Evolutionary conservation across 1,140 invertebrate genomes (phyloP).

Genomic region (Drosophila ogumai): DNA sequence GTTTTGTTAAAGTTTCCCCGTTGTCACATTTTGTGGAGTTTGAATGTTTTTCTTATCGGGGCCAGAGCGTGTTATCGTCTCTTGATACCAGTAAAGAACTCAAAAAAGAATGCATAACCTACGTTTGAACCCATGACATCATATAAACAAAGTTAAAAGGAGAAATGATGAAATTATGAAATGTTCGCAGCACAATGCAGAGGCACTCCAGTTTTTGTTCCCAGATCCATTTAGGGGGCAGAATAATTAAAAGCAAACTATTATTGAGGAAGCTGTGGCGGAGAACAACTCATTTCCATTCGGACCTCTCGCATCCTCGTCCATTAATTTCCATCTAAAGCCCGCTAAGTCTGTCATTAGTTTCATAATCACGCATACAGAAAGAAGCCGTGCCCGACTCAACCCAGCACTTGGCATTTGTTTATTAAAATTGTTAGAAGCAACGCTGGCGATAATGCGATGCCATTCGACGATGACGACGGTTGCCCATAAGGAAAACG

Average conservation of each 20-base stretch:
- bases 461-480: constrained; percentile 23
- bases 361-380: constrained; percentile 61
- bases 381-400: constrained; percentile 29
- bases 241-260: constrained; percentile 38
- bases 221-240: constrained; percentile 25
- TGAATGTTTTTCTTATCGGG: constrained; percentile 15
- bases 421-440: constrained; percentile 65
- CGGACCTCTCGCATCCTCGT: constrained; percentile 13
- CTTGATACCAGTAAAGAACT: constrained; percentile 3
- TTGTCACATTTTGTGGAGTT: neutral
- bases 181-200: constrained; percentile 17
- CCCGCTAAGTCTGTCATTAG: constrained; percentile 61
- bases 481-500: constrained; percentile 50
- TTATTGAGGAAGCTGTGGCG: constrained; percentile 25
- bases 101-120: constrained; percentile 8
- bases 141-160: constrained; percentile 14
- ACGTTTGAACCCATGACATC: constrained; percentile 27
- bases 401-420: constrained; percentile 59
- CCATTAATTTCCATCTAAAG: constrained; percentile 17
- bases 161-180: constrained; percentile 24
- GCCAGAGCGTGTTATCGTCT: constrained; percentile 18
- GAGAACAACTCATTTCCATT: constrained; percentile 23
- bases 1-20: neutral
- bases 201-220: constrained; percentile 16
- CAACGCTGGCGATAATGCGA: constrained; percentile 38